A percentile compares a stretch with the other conserved stretches of the same genome.
These are phyloP conservation scores for Galeruca laticollis DNA, from an alignment of 2,888 invertebrate species.

Conservation along the genomic window DNA sequence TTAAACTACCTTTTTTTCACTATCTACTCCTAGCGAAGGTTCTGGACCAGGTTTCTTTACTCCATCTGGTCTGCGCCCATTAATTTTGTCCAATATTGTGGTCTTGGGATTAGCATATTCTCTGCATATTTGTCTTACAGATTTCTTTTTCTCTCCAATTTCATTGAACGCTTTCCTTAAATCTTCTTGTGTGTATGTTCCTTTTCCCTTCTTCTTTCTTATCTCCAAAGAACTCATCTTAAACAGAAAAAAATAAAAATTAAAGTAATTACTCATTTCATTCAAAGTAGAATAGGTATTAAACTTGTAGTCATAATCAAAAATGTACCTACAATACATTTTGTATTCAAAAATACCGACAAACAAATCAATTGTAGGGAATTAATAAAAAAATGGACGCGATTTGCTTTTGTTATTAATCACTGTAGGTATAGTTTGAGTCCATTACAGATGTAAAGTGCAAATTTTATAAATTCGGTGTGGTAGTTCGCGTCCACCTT, in stretches of 20 bases:
- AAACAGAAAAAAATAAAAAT: slow-evolving; percentile 17
- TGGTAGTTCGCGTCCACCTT: slow-evolving; percentile 12
- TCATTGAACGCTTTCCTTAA: too few relatives aligned
- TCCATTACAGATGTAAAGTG: slow-evolving; percentile 11
- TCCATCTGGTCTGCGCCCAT: slow-evolving; percentile 25
- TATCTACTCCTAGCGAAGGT: slow-evolving; percentile 21
- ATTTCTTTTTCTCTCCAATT: slow-evolving; percentile 12
- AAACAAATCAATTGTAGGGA: slow-evolving; percentile 25
- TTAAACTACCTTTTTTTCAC: slow-evolving; percentile 22
- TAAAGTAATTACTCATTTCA: slow-evolving; percentile 7
- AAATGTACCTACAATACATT: slow-evolving; percentile 5
- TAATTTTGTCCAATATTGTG: slow-evolving; percentile 25
- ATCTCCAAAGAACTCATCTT: slow-evolving; percentile 16
- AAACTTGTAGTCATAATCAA: slow-evolving; percentile 13
- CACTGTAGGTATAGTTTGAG: slow-evolving; percentile 20
- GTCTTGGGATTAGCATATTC: slow-evolving; percentile 22
- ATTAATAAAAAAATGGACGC: slow-evolving; percentile 19
- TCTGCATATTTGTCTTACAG: slow-evolving; percentile 18
- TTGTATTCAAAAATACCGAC: not conserved
- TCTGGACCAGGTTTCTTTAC: slow-evolving; percentile 18
- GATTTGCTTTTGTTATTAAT: slow-evolving; percentile 7
- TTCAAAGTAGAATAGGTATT: slow-evolving; percentile 3
- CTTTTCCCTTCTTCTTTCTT: slow-evolving; percentile 16
- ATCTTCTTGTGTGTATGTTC: not conserved
- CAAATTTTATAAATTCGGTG: slow-evolving; percentile 18